A percentile compares a stretch with the other conserved stretches of the same genome.
Evolutionary conservation across 1,140 invertebrate genomes (phyloP).

Genomic region (Bombus difficillimus): DNA sequence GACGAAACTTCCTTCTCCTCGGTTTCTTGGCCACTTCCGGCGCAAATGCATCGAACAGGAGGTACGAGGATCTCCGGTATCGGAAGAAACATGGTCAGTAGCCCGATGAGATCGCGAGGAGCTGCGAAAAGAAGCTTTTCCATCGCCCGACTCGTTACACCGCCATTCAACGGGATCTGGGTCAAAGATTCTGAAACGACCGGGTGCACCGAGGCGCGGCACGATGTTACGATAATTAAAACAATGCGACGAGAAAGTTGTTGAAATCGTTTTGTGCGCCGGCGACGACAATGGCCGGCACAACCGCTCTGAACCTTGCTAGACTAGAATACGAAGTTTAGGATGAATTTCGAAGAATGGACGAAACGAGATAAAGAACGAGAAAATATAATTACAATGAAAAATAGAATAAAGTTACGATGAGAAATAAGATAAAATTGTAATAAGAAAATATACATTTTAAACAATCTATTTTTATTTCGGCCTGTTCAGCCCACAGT

Average conservation of each 20-base stretch:
- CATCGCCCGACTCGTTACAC: neutral
- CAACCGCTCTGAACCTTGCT: neutral
- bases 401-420: neutral
- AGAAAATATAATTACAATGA: no score
- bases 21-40: neutral
- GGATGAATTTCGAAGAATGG: neutral
- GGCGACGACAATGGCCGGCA: neutral
- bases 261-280: neutral
- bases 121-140: slow-evolving; percentile 25
- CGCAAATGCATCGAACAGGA: neutral
- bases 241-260: slow-evolving; percentile 46
- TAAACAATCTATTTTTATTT: no score
- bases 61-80: no score
- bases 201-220: neutral
- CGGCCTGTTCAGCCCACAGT: no score
- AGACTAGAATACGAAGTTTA: neutral
- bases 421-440: neutral
- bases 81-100: neutral
- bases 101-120: neutral
- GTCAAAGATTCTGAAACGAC: slow-evolving; percentile 46
- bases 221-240: slow-evolving; percentile 49
- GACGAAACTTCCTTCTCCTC: neutral
- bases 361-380: neutral
- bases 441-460: no score
- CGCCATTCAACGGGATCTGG: slow-evolving; percentile 32